A percentile compares a stretch with the other conserved stretches of the same genome.
Conservation (phyloP, 2,797 vertebrate species). For the Eulemur mongoz region DNA sequence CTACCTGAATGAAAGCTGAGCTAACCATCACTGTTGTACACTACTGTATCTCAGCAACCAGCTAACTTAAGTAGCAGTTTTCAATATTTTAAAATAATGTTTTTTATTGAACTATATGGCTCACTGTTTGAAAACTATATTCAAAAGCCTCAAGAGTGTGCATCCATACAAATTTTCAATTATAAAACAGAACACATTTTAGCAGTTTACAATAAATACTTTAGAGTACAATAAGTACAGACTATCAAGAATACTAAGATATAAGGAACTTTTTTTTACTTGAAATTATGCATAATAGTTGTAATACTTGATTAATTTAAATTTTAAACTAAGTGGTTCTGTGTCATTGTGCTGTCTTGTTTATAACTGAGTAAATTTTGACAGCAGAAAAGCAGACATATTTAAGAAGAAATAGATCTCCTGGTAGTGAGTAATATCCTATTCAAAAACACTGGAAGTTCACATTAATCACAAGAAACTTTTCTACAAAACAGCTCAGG, state of each 20-base stretch:
- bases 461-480: constrained; percentile 71
- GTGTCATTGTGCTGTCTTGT: constrained; percentile 57
- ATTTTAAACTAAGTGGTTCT: constrained; percentile 67
- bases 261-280: background rate
- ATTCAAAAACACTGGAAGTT: constrained; percentile 77
- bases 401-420: constrained; percentile 61
- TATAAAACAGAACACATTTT: constrained; percentile 21
- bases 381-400: constrained; percentile 71
- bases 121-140: constrained; percentile 10
- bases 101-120: constrained; percentile 21
- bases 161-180: background rate
- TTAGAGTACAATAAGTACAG: constrained; percentile 29
- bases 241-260: constrained; percentile 34
- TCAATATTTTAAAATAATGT: constrained; percentile 44
- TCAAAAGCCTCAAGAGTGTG: constrained; percentile 28
- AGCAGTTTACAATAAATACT: background rate
- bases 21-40: background rate
- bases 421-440: constrained; percentile 72
- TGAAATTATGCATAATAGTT: constrained; percentile 26
- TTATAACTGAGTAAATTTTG: constrained; percentile 69
- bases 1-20: constrained; percentile 17
- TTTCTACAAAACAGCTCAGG: constrained; percentile 65
- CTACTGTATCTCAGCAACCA: background rate
- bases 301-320: constrained; percentile 44
- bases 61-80: constrained; percentile 52